Conservation (phyloP, 2,113 vertebrate species). For the Elaphurus davidianus region DNA sequence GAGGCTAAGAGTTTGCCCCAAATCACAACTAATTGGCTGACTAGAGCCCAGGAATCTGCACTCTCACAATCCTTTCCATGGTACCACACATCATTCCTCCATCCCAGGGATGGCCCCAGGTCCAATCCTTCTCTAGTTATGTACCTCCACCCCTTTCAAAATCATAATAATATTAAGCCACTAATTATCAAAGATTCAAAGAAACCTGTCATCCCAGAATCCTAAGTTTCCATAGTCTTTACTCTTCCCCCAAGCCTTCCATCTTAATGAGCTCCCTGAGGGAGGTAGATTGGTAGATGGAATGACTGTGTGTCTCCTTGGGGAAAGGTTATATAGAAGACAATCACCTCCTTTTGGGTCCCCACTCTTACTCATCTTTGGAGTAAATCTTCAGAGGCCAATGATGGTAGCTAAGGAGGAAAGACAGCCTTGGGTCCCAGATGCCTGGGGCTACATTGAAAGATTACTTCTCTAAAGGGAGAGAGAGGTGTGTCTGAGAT, state of each 20-base stretch:
- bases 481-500: background rate
- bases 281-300: background rate
- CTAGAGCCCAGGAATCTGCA: background rate
- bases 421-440: background rate
- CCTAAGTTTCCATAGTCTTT: background rate
- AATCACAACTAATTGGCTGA: background rate
- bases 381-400: background rate
- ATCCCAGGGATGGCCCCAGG: background rate
- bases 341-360: background rate
- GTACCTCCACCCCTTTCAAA: background rate
- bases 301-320: background rate
- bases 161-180: background rate
- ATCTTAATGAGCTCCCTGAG: conserved; percentile 50
- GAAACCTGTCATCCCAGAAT: background rate
- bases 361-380: background rate
- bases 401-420: background rate
- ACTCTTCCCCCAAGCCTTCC: background rate
- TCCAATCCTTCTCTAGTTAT: background rate
- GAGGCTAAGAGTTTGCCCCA: background rate
- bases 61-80: background rate
- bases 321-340: background rate
- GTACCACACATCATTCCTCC: background rate
- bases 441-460: background rate
- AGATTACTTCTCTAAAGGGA: background rate
- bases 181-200: conserved; percentile 12